Evolutionary conservation across 2,888 invertebrate species (phyloP).

Genomic region (Acanthococcus lagerstroemiae): DNA sequence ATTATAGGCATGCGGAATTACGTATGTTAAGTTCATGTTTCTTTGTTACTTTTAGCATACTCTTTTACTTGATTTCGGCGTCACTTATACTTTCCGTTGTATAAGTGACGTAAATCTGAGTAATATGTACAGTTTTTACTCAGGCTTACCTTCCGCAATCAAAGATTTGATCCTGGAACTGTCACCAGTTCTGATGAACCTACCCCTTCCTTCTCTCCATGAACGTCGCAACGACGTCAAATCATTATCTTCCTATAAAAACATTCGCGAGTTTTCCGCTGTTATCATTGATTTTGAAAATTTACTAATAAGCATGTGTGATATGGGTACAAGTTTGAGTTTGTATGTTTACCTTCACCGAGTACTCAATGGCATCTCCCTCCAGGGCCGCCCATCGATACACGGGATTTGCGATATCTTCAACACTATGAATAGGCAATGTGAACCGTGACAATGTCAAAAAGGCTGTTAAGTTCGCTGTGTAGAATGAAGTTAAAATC

Average conservation of each 20-base stretch:
- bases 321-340: not conserved
- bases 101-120: no score
- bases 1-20: no score
- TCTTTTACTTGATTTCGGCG: no score
- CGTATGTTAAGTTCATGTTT: no score
- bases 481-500: conserved; percentile 77
- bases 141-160: conserved; percentile 27
- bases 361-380: conserved; percentile 59
- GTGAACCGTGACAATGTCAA: conserved; percentile 76
- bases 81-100: no score
- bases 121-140: not conserved
- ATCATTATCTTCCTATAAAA: conserved; percentile 24
- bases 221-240: conserved; percentile 27
- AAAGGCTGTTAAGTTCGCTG: conserved; percentile 81
- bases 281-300: not conserved
- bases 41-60: no score
- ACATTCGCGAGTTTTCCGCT: not conserved
- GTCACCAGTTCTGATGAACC: conserved; percentile 30
- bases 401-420: conserved; percentile 55
- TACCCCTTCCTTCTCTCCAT: conserved; percentile 32
- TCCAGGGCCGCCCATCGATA: conserved; percentile 60
- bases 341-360: conserved; percentile 46
- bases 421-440: conserved; percentile 59
- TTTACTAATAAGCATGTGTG: not conserved
- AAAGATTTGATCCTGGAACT: conserved; percentile 23